Conservation (phyloP, 2,113 vertebrate genomes). For the Junco hyemalis region DNA sequence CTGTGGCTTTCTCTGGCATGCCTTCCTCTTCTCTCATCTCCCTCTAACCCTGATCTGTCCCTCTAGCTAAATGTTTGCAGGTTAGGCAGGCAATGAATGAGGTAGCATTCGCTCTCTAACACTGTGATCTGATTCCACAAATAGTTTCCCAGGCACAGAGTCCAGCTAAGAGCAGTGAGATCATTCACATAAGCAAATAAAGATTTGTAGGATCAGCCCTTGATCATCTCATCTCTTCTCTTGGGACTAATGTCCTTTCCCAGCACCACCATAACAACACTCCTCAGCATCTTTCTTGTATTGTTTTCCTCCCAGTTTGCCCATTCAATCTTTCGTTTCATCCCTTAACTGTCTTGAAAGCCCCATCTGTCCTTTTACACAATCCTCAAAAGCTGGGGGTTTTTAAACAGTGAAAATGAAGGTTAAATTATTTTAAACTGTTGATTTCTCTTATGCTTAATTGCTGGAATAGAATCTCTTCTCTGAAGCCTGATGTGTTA, state of each 20-base stretch:
- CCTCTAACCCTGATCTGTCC: neutral
- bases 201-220: conserved; percentile 27
- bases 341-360: neutral
- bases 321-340: neutral
- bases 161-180: conserved; percentile 28
- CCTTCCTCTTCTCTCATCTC: neutral
- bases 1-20: neutral
- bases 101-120: neutral
- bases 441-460: neutral
- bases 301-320: conserved; percentile 1
- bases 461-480: neutral
- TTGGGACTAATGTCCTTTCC: neutral
- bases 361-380: neutral
- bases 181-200: conserved; percentile 46
- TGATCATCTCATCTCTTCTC: neutral
- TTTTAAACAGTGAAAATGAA: neutral
- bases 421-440: neutral
- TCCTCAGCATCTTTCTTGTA: neutral
- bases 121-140: conserved; percentile 9
- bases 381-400: neutral
- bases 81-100: neutral
- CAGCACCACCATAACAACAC: conserved; percentile 5
- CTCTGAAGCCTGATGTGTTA: neutral
- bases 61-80: neutral
- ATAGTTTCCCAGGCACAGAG: conserved; percentile 18